Percentiles rank a stretch among this genome's conserved stretches.
phyloP scores from a whole-genome alignment of 2,113 vertebrate species.

The Aldabrachelys gigantea region DNA sequence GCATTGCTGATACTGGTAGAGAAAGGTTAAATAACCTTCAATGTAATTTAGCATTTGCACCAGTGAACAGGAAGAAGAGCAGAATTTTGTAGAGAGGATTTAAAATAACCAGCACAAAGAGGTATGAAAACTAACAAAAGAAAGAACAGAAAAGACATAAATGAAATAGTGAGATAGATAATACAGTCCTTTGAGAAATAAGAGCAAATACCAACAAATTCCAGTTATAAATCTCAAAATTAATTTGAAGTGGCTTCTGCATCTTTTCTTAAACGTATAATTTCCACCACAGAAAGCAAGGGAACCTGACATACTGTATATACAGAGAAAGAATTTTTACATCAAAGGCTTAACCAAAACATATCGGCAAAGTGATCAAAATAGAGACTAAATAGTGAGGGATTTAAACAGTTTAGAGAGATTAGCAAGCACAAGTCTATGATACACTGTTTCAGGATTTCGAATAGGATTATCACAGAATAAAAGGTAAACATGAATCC shows the following conservation, averaged over 20 bases:
- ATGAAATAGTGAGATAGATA: neutral
- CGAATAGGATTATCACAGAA: neutral
- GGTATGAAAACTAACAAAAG: neutral
- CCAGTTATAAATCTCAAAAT: neutral
- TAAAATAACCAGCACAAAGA: neutral
- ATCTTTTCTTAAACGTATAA: neutral
- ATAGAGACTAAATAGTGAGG: neutral
- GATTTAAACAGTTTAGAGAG: neutral
- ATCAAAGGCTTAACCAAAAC: constrained; percentile 3
- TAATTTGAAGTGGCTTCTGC: neutral
- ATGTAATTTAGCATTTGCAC: neutral
- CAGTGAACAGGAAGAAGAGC: neutral
- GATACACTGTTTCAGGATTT: neutral
- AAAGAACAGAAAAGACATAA: neutral
- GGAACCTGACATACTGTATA: neutral
- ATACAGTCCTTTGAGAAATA: neutral
- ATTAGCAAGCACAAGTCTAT: neutral
- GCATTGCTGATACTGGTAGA: neutral
- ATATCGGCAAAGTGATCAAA: neutral
- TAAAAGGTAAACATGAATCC: neutral
- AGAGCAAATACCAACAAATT: constrained; percentile 1
- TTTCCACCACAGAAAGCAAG: neutral
- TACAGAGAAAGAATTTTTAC: neutral
- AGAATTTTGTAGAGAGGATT: neutral
- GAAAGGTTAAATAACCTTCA: neutral